Evolutionary conservation across 2,113 vertebrate genomes (phyloP).

Genomic region (Macrotus californicus): DNA sequence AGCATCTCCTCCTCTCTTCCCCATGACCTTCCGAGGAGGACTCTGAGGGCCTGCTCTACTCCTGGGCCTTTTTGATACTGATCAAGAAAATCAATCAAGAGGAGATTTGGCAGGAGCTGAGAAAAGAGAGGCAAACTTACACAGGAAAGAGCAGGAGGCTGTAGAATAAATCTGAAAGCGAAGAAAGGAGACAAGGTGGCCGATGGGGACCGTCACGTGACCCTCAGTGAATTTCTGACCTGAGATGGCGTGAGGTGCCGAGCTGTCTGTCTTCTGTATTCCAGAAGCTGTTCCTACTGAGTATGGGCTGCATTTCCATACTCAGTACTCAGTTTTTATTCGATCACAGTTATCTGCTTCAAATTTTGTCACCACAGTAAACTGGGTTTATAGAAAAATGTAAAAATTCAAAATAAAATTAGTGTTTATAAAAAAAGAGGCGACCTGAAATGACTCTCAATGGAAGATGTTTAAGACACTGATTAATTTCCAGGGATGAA

Average conservation of each 20-base stretch:
- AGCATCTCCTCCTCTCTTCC: fast-evolving
- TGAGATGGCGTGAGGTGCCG: fast-evolving
- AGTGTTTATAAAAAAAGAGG: neutral
- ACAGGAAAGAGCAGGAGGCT: neutral
- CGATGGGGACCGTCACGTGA: fast-evolving
- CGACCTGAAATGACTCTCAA: neutral
- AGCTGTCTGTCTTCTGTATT: neutral
- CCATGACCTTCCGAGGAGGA: neutral
- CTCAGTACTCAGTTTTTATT: neutral
- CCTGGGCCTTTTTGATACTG: neutral
- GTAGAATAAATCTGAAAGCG: neutral
- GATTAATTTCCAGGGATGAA: neutral
- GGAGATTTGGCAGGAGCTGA: neutral
- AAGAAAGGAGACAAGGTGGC: neutral
- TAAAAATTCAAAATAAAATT: neutral
- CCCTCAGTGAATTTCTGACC: neutral
- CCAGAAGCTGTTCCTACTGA: neutral
- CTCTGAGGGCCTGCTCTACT: neutral
- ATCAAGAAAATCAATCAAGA: neutral
- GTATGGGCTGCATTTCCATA: neutral
- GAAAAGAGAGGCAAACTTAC: neutral
- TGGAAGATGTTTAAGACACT: neutral
- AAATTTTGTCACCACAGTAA: neutral
- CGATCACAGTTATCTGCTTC: neutral
- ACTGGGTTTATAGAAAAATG: neutral